phyloP scores from a whole-genome alignment of 2,797 vertebrate genomes.

The Potorous gilbertii region DNA sequence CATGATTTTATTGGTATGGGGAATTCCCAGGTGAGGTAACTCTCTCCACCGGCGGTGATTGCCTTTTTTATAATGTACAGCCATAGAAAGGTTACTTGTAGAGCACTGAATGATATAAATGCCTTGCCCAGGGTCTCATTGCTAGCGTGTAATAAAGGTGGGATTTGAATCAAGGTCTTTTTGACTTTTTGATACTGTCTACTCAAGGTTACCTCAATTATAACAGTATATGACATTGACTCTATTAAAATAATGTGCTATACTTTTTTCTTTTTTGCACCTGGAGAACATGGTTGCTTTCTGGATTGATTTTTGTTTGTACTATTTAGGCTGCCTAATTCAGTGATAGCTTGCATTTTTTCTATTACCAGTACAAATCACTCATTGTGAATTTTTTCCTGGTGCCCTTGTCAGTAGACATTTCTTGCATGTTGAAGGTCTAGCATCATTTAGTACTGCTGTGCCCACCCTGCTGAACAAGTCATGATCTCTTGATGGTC shows the following conservation, averaged over 20 bases:
- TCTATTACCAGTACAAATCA: not conserved
- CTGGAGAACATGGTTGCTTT: not conserved
- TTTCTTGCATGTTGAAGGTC: not conserved
- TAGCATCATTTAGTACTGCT: not conserved
- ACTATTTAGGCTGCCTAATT: not conserved
- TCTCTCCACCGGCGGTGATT: not conserved
- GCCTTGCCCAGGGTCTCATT: not conserved
- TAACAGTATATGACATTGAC: not conserved
- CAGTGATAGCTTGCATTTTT: not conserved
- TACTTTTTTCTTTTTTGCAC: not conserved
- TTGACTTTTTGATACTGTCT: not conserved
- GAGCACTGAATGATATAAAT: not conserved
- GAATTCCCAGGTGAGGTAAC: not conserved
- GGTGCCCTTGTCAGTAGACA: not conserved
- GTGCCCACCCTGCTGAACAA: not conserved
- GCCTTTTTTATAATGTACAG: not conserved
- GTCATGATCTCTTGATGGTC: not conserved
- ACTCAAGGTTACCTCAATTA: not conserved
- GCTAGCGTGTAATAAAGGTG: not conserved
- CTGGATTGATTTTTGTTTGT: not conserved
- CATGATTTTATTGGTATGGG: not conserved
- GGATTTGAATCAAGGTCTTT: not conserved
- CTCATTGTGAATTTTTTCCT: conserved; percentile 15
- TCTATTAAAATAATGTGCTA: not conserved
- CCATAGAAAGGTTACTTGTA: not conserved